A percentile compares a stretch with the other conserved stretches of the same genome.
Conservation (phyloP, 2,888 invertebrate genomes). For the Eupithecia exiguata region DNA sequence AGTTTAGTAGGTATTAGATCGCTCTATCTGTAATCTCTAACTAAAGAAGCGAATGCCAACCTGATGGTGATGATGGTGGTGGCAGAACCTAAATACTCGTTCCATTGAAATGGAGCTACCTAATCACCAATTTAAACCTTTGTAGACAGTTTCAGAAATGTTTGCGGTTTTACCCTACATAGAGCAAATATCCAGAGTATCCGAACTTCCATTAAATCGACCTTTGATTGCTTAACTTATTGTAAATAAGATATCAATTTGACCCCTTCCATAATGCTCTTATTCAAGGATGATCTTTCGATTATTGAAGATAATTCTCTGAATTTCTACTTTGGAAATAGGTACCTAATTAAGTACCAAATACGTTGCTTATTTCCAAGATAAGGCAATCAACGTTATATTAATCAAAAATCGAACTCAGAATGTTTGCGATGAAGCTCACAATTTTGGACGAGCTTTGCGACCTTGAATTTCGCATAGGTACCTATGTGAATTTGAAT, state of each 20-base stretch:
- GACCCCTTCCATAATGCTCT: neutral
- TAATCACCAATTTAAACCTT: neutral
- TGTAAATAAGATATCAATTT: slow-evolving; percentile 2
- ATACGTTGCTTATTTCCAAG: neutral
- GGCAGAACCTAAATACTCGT: neutral
- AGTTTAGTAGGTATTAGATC: neutral
- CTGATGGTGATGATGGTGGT: neutral
- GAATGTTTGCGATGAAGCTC: neutral
- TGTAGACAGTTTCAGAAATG: slow-evolving; percentile 6
- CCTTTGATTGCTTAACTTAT: slow-evolving; percentile 8
- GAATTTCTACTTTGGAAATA: neutral
- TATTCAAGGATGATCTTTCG: neutral
- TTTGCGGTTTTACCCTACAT: slow-evolving; percentile 5
- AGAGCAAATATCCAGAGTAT: neutral
- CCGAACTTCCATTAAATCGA: neutral
- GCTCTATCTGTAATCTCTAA: neutral
- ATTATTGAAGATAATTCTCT: neutral
- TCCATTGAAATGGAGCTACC: neutral
- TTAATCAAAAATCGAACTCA: neutral
- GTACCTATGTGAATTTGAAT: neutral
- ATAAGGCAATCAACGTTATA: neutral
- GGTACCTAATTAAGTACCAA: neutral
- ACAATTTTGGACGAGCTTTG: neutral
- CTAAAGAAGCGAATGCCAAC: neutral
- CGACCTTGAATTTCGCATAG: neutral